Percentiles rank a stretch among this genome's conserved stretches.
These are phyloP conservation scores for Trachelus stipa DNA, from an alignment of 2,888 invertebrate species.

Conservation along the genomic window DNA sequence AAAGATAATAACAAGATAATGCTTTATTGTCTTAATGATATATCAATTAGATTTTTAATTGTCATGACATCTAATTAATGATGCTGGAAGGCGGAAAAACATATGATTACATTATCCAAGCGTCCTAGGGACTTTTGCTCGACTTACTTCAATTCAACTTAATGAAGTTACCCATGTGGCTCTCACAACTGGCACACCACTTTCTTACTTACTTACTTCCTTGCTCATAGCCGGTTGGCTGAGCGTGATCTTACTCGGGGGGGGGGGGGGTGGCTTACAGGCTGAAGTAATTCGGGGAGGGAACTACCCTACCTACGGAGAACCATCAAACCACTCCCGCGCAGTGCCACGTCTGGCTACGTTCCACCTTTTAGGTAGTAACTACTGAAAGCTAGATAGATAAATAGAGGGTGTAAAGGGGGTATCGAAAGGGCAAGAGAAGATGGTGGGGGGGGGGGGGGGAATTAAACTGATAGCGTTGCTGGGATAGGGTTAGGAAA, in stretches of 20 bases:
- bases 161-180: background rate
- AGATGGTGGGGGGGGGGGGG: background rate
- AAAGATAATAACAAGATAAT: too few relatives aligned
- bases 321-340: background rate
- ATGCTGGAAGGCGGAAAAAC: background rate
- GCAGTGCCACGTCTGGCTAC: background rate
- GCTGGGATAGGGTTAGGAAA: background rate
- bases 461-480: background rate
- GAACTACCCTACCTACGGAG: background rate
- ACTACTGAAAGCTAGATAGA: background rate
- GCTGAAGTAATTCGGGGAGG: background rate
- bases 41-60: background rate
- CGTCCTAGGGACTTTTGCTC: background rate
- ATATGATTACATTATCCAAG: background rate
- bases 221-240: background rate
- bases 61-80: background rate
- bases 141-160: background rate
- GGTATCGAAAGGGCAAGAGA: background rate
- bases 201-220: background rate
- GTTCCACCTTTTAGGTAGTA: background rate
- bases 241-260: background rate
- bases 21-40: background rate
- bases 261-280: background rate
- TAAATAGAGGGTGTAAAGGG: background rate
- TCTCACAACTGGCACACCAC: background rate